Conservation (phyloP, 2,888 invertebrate species). For the Pyrocoelia pectoralis region DNA sequence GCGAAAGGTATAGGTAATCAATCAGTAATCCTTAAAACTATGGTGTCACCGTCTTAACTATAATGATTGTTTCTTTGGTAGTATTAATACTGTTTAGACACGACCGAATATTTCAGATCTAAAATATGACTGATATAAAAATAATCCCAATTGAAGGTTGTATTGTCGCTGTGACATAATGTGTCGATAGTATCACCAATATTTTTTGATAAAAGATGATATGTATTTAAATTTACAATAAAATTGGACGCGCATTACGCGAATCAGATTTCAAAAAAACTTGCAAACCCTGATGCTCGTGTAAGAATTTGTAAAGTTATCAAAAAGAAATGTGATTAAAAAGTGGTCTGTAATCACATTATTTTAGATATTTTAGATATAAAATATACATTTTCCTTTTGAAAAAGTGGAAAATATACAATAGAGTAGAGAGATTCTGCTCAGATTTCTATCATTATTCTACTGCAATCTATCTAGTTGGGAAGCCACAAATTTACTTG, state of each 20-base stretch:
- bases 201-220: not conserved
- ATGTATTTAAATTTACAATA: conserved; percentile 5
- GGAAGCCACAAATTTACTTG: conserved; percentile 6
- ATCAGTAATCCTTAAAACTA: too few relatives aligned
- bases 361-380: conserved; percentile 7
- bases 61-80: not conserved
- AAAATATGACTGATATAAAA: too few relatives aligned
- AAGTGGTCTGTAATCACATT: not conserved
- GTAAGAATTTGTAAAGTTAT: not conserved
- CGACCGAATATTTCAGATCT: too few relatives aligned
- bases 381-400: conserved; percentile 2
- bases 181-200: not conserved
- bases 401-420: conserved; percentile 8
- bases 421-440: conserved; percentile 9
- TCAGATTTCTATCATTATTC: not conserved
- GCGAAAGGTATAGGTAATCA: too few relatives aligned
- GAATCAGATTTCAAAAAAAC: not conserved
- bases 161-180: too few relatives aligned
- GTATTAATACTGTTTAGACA: too few relatives aligned
- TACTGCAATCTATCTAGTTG: conserved; percentile 4
- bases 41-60: too few relatives aligned
- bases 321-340: not conserved
- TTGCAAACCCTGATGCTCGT: not conserved
- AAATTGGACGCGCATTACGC: not conserved
- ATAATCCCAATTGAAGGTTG: not conserved